Evolutionary conservation across 2,797 vertebrate species (phyloP).

Genomic region (Chelonia mydas): DNA sequence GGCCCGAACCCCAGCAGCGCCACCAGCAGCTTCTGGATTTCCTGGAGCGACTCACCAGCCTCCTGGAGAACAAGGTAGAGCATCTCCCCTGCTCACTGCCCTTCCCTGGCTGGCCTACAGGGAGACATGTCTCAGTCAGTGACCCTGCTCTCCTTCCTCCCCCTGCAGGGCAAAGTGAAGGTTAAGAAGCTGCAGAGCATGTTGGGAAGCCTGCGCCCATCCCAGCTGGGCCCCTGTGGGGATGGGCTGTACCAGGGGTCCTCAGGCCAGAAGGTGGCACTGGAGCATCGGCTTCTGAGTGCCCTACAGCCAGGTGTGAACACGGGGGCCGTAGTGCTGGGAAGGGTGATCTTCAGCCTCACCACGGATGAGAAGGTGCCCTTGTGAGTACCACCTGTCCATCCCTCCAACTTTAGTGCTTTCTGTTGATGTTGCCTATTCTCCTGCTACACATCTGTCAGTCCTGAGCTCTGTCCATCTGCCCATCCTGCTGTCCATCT

Average conservation of each 20-base stretch:
- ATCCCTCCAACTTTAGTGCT: neutral
- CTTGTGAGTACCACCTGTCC: conserved; percentile 85
- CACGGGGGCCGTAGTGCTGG: conserved; percentile 84
- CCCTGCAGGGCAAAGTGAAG: conserved; percentile 90
- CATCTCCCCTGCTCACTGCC: neutral
- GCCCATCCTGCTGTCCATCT: neutral
- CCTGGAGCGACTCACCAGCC: conserved; percentile 84
- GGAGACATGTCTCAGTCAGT: neutral
- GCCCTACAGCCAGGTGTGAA: conserved; percentile 85
- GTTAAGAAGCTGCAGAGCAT: conserved; percentile 87
- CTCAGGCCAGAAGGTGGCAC: conserved; percentile 82
- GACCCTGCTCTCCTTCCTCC: neutral
- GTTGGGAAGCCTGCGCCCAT: conserved; percentile 86
- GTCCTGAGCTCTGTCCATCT: too few species aligned
- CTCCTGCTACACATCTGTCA: too few species aligned
- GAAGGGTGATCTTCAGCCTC: conserved; percentile 93
- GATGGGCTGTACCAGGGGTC: conserved; percentile 86
- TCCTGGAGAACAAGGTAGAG: conserved; percentile 88
- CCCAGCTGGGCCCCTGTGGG: conserved; percentile 86
- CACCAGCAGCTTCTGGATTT: conserved; percentile 89
- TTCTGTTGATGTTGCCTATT: too few species aligned
- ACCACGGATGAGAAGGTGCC: conserved; percentile 90
- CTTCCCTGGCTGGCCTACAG: conserved; percentile 57
- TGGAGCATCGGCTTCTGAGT: conserved; percentile 82
- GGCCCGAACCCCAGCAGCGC: conserved; percentile 85